Conservation (phyloP, 2,797 vertebrate genomes). For the Muscicapa striata region DNA sequence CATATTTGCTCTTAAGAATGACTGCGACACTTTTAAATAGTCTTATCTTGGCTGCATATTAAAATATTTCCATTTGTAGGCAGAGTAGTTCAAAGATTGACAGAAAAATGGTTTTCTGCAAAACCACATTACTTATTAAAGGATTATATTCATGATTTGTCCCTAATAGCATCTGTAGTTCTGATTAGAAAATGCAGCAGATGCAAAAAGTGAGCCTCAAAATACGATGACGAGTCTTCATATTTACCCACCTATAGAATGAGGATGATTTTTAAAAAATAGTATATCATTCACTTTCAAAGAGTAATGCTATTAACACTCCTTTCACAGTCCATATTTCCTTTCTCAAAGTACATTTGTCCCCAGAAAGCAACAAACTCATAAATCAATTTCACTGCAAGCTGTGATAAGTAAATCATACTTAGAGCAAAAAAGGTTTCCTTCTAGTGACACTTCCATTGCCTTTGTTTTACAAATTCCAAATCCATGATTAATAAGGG, state of each 20-base stretch:
- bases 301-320: not conserved
- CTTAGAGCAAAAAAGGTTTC: conserved; percentile 44
- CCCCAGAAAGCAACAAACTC: conserved; percentile 37
- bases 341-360: conserved; percentile 25
- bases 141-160: not conserved
- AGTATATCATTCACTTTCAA: not conserved
- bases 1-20: not conserved
- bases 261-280: not conserved
- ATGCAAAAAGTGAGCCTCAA: not conserved
- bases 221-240: not conserved
- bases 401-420: conserved; percentile 52
- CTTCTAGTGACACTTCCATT: conserved; percentile 40
- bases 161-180: not conserved
- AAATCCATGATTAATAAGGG: conserved; percentile 39
- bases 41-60: not conserved
- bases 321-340: not conserved
- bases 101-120: not conserved
- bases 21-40: not conserved
- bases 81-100: not conserved
- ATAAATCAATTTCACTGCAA: conserved; percentile 51
- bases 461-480: conserved; percentile 45
- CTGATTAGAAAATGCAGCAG: conserved; percentile 7
- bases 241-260: not conserved
- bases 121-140: not conserved
- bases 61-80: not conserved